A percentile compares a stretch with the other conserved stretches of the same genome.
Evolutionary conservation across 2,113 vertebrate species (phyloP).

Genomic region (Notarius lentiginosus): DNA sequence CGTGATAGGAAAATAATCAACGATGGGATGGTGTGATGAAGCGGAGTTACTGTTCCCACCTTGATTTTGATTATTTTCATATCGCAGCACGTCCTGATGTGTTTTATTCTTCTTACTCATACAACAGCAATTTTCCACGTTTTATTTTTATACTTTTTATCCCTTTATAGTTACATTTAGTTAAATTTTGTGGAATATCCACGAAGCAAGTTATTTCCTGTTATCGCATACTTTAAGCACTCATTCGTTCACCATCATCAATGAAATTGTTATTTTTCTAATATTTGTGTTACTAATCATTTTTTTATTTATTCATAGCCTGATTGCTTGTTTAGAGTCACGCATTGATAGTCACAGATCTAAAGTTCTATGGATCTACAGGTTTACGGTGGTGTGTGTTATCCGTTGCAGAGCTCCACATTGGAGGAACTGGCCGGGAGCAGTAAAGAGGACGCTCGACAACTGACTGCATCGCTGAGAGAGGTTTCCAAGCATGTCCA

Average conservation of each 20-base stretch:
- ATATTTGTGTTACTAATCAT: background rate
- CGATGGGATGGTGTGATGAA: background rate
- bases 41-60: background rate
- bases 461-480: slow-evolving; percentile 10
- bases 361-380: background rate
- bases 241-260: background rate
- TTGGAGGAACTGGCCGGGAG: slow-evolving; percentile 52
- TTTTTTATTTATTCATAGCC: background rate
- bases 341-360: background rate
- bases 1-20: background rate
- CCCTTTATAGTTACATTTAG: background rate
- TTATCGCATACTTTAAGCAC: background rate
- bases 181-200: background rate
- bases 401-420: slow-evolving; percentile 56
- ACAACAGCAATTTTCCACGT: background rate
- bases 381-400: background rate
- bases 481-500: slow-evolving; percentile 38
- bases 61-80: background rate
- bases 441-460: slow-evolving; percentile 56
- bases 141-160: background rate
- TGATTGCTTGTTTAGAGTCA: background rate
- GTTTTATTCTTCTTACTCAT: background rate
- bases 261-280: background rate
- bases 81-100: too few species aligned
- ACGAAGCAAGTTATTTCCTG: background rate